phyloP scores from a whole-genome alignment of 2,113 vertebrate genomes.

The Strix uralensis region DNA sequence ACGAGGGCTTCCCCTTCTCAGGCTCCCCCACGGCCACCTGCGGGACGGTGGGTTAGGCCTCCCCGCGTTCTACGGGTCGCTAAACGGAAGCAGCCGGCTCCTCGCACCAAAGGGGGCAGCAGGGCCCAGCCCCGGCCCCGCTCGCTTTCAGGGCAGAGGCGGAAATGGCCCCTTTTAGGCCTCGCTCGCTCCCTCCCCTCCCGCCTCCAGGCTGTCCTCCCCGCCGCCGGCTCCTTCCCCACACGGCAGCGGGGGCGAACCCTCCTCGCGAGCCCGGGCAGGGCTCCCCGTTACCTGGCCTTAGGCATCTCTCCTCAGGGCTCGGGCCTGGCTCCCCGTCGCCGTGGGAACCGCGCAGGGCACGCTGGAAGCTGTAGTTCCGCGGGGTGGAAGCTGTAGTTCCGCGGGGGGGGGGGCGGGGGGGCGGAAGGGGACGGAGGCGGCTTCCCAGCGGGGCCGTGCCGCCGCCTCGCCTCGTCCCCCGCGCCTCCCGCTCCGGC shows the following conservation, averaged over 20 bases:
- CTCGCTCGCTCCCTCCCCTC: too few species aligned
- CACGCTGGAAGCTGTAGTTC: slow-evolving; percentile 71
- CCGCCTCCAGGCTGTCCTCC: background rate
- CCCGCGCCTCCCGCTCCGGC: too few species aligned
- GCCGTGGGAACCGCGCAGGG: slow-evolving; percentile 43
- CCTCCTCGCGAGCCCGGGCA: too few species aligned
- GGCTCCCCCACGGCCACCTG: background rate
- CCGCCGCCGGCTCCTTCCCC: background rate
- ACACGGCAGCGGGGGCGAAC: background rate
- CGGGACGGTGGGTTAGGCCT: background rate
- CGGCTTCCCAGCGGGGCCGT: background rate
- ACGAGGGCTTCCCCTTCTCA: too few species aligned
- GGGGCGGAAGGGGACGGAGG: background rate
- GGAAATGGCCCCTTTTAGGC: background rate
- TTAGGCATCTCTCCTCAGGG: background rate
- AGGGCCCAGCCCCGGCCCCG: too few species aligned
- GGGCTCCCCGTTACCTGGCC: background rate
- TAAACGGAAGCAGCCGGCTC: background rate
- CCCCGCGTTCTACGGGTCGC: rapidly evolving
- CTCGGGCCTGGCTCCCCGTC: background rate
- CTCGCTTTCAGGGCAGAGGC: background rate
- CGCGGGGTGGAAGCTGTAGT: slow-evolving; percentile 64
- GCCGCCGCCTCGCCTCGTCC: rapidly evolving
- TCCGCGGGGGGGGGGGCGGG: rapidly evolving
- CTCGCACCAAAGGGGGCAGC: background rate